Evolutionary conservation across 64 coral and sea anemone genomes (phyloP).

Genomic region (Platygyra sinensis): DNA sequence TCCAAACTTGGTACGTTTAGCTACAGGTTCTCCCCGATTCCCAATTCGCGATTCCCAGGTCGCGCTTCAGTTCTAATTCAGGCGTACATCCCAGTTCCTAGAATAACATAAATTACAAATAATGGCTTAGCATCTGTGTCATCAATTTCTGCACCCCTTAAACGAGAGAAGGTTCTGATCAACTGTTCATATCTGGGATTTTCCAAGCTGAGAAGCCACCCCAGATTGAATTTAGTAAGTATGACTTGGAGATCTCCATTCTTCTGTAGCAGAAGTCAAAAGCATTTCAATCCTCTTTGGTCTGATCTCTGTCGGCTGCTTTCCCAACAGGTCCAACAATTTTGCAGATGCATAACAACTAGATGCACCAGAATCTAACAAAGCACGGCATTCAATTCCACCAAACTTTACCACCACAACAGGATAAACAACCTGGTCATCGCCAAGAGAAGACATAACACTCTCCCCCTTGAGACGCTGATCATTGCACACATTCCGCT

Average conservation of each 20-base stretch:
- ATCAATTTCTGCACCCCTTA: too few relatives aligned
- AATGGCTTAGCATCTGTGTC: too few relatives aligned
- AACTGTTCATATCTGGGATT: too few relatives aligned
- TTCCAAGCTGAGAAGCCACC: too few relatives aligned
- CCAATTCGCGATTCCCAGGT: conserved; percentile 29
- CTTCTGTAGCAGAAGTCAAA: conserved; percentile 17
- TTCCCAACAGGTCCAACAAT: too few relatives aligned
- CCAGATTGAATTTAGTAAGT: too few relatives aligned
- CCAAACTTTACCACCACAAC: conserved; percentile 20
- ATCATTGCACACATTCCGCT: not conserved
- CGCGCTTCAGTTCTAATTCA: too few relatives aligned
- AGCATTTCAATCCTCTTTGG: conserved; percentile 43
- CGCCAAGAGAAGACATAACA: not conserved
- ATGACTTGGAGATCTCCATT: conserved; percentile 28
- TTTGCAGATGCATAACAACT: too few relatives aligned
- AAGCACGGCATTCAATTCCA: conserved; percentile 29
- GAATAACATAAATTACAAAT: too few relatives aligned
- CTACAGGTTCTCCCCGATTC: conserved; percentile 32
- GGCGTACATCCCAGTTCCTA: too few relatives aligned
- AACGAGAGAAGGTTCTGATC: too few relatives aligned
- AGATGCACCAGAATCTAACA: too few relatives aligned
- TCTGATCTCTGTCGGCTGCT: conserved; percentile 24
- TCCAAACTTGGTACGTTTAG: conserved; percentile 20
- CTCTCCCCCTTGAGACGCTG: not conserved
- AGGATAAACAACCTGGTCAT: conserved; percentile 31